phyloP scores from a whole-genome alignment of 2,113 vertebrate genomes.

The Leptodactylus fuscus region DNA sequence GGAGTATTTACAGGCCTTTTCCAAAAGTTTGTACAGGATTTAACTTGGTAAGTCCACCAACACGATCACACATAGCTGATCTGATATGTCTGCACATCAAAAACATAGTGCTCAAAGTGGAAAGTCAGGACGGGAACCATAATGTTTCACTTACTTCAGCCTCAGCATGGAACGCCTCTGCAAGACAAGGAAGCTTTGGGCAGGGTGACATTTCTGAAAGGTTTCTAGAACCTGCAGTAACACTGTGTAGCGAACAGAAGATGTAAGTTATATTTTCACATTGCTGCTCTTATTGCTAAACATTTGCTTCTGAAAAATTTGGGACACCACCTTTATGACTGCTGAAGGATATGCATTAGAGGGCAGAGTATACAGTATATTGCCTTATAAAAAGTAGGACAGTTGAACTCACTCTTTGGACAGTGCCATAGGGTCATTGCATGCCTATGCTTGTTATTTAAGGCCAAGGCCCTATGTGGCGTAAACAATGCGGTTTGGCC shows the following conservation, averaged over 20 bases:
- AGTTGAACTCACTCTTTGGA: no score
- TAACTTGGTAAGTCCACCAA: slow-evolving; percentile 15
- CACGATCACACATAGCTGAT: slow-evolving; percentile 2
- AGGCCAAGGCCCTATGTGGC: no score
- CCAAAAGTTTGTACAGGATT: slow-evolving; percentile 12
- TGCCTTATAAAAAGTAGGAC: neutral
- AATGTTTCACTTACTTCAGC: slow-evolving; percentile 21
- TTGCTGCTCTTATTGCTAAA: neutral
- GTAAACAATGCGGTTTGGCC: no score
- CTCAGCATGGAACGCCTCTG: neutral
- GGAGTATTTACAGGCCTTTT: slow-evolving; percentile 9
- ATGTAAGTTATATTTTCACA: neutral
- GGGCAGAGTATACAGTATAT: neutral
- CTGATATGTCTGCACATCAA: slow-evolving; percentile 15
- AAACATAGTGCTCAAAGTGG: slow-evolving; percentile 14
- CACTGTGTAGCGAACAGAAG: neutral
- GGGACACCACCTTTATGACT: neutral
- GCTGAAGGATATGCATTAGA: no score
- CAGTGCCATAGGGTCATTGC: no score
- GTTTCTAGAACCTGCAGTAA: neutral
- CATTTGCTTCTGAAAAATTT: neutral
- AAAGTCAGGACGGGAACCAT: neutral
- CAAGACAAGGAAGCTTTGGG: neutral
- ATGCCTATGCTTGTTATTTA: no score
- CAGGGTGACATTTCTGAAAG: neutral